Evolutionary conservation across 2,888 invertebrate genomes (phyloP).

Genomic region (Chrysina gloriosa): DNA sequence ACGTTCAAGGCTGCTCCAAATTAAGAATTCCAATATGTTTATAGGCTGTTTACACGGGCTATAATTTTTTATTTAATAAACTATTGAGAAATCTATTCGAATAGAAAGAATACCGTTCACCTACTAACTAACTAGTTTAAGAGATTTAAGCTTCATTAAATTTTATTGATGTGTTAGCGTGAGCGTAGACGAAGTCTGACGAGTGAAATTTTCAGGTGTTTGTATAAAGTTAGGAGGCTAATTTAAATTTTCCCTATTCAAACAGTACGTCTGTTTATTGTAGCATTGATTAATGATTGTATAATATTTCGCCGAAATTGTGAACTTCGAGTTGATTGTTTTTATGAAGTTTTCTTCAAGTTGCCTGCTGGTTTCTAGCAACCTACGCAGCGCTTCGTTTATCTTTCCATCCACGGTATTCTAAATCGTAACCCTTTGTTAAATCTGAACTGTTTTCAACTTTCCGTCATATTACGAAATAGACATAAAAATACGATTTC

Average conservation of each 20-base stretch:
- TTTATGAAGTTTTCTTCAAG: neutral
- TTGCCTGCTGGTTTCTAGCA: neutral
- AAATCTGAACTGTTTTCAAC: too few species aligned
- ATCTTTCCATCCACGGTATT: too few species aligned
- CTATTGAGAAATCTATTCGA: neutral
- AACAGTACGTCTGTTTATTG: neutral
- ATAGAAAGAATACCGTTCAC: neutral
- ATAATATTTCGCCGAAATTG: neutral
- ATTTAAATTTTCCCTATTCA: neutral
- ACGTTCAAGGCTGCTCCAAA: too few species aligned
- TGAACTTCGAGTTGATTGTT: neutral
- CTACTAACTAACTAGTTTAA: neutral
- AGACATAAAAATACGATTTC: too few species aligned
- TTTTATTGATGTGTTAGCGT: neutral
- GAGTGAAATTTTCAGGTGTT: neutral
- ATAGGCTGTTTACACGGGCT: too few species aligned
- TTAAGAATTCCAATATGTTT: too few species aligned
- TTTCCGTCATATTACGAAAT: too few species aligned
- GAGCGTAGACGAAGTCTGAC: neutral
- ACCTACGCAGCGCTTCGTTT: neutral
- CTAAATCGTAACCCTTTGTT: too few species aligned
- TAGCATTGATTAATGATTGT: slow-evolving; percentile 4
- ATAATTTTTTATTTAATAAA: too few species aligned
- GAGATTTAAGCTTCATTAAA: neutral
- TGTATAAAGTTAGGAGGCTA: neutral